phyloP scores from a whole-genome alignment of 2,113 vertebrate species.

The Buteo buteo region DNA sequence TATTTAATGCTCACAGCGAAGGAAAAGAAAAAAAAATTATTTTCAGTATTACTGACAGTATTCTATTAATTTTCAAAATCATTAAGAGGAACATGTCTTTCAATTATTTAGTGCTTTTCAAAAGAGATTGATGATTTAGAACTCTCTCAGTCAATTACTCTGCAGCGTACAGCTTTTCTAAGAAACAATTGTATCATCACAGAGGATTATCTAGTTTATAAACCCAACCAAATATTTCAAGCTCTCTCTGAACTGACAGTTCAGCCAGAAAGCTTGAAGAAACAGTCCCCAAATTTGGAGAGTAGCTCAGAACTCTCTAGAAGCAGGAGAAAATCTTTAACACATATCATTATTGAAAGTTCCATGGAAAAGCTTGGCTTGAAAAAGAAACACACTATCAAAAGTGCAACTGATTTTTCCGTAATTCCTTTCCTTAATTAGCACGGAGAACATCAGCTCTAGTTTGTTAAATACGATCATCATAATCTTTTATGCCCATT shows the following conservation, averaged over 20 bases:
- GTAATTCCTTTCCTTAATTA: not conserved
- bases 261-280: not conserved
- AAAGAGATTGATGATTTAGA: not conserved
- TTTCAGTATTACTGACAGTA: not conserved
- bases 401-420: not conserved
- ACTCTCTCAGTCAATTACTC: not conserved
- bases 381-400: not conserved
- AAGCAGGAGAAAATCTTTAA: not conserved
- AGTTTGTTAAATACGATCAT: not conserved
- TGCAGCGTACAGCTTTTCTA: not conserved
- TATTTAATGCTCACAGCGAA: constrained; percentile 33
- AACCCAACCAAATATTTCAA: not conserved
- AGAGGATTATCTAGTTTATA: not conserved
- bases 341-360: rapidly evolving
- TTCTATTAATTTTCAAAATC: constrained; percentile 10
- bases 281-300: not conserved
- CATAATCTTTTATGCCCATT: not conserved
- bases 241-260: not conserved
- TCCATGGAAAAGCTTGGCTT: not conserved
- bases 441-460: not conserved
- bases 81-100: not conserved
- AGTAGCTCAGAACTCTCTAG: not conserved
- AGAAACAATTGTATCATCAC: not conserved
- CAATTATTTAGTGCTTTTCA: not conserved
- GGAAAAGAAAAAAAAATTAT: not conserved